Percentiles rank a stretch among this genome's conserved stretches.
These are phyloP conservation scores for Zygaena filipendulae DNA, from an alignment of 2,888 invertebrate species.

Conservation along the genomic window DNA sequence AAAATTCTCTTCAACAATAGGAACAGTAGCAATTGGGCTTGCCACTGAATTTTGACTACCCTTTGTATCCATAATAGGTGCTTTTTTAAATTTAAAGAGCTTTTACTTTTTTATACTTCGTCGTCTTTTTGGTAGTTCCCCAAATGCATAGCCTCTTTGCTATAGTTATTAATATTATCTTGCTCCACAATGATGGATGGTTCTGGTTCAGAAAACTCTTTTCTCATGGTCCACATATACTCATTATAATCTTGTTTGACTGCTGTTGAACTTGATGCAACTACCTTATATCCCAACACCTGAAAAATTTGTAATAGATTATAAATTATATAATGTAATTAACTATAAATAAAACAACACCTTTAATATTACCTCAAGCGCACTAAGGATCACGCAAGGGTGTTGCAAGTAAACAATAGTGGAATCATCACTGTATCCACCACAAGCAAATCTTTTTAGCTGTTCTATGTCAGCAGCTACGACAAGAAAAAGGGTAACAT, in stretches of 20 bases:
- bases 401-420: slow-evolving; percentile 89
- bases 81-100: slow-evolving; percentile 17
- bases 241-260: slow-evolving; percentile 91
- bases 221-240: slow-evolving; percentile 95
- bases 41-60: slow-evolving; percentile 36
- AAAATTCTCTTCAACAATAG: slow-evolving; percentile 62
- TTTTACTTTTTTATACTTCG: slow-evolving; percentile 40
- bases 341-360: too few relatives aligned
- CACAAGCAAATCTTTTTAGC: slow-evolving; percentile 83
- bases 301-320: slow-evolving; percentile 24
- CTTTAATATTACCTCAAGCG: slow-evolving; percentile 75
- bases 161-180: slow-evolving; percentile 71
- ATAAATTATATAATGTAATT: background rate
- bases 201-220: slow-evolving; percentile 86
- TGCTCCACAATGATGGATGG: slow-evolving; percentile 72
- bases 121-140: slow-evolving; percentile 56
- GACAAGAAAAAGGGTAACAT: slow-evolving; percentile 24
- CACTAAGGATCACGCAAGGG: slow-evolving; percentile 88
- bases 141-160: slow-evolving; percentile 66
- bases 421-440: slow-evolving; percentile 85
- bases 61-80: slow-evolving; percentile 47
- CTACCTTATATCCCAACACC: slow-evolving; percentile 89
- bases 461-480: slow-evolving; percentile 84
- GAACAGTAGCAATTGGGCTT: slow-evolving; percentile 29
- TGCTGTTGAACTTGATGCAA: slow-evolving; percentile 86